Percentiles rank a stretch among this genome's conserved stretches.
These are phyloP conservation scores for Agonopterix heracliana DNA, from an alignment of 2,888 invertebrate genomes.

Conservation along the genomic window DNA sequence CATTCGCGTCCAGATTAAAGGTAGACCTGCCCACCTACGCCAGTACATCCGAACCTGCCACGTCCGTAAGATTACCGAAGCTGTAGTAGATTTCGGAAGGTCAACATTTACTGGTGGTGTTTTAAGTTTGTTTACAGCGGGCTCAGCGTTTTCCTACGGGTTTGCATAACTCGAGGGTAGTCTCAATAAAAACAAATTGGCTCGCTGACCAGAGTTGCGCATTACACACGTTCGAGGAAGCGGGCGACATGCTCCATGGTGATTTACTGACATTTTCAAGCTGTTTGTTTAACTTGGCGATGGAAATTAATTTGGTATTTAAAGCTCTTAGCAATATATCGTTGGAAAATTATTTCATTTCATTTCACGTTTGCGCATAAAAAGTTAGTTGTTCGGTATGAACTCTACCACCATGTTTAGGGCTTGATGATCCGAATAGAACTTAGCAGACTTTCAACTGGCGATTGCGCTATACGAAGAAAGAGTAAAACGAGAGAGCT, in stretches of 20 bases:
- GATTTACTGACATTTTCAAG: constrained; percentile 56
- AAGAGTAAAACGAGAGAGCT: too few species aligned
- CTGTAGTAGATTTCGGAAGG: constrained; percentile 25
- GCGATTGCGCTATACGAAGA: too few species aligned
- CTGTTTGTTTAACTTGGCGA: neutral
- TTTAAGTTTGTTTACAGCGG: constrained; percentile 67
- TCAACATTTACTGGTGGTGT: constrained; percentile 43
- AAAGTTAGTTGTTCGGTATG: too few species aligned
- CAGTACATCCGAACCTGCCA: constrained; percentile 32
- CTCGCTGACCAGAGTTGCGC: constrained; percentile 62
- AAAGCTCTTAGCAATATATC: too few species aligned
- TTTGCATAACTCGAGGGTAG: constrained; percentile 74
- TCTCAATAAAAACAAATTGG: constrained; percentile 76
- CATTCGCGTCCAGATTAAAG: constrained; percentile 68
- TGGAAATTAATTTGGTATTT: too few species aligned
- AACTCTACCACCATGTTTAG: too few species aligned
- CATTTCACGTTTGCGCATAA: too few species aligned
- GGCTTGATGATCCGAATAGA: too few species aligned
- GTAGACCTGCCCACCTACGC: constrained; percentile 47
- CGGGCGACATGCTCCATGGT: constrained; percentile 59
- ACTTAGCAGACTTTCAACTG: too few species aligned
- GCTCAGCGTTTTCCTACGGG: constrained; percentile 68
- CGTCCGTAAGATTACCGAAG: constrained; percentile 9
- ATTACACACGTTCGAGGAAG: constrained; percentile 72
- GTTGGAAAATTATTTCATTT: too few species aligned